Evolutionary conservation across 2,113 vertebrate species (phyloP).

Genomic region (Scopus umbretta): DNA sequence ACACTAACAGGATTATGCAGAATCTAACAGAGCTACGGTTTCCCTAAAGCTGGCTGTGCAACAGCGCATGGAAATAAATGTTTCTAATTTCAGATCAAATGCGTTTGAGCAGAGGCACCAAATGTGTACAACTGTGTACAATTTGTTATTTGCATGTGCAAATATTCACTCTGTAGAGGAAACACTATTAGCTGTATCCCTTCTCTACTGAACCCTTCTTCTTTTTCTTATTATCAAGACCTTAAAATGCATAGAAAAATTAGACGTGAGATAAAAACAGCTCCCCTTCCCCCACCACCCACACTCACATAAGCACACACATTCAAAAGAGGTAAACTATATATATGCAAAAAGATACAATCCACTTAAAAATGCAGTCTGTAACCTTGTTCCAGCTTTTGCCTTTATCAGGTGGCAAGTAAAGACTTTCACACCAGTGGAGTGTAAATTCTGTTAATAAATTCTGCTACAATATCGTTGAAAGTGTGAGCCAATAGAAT

Average conservation of each 20-base stretch:
- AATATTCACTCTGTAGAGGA: not conserved
- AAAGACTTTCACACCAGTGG: not conserved
- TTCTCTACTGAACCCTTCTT: not conserved
- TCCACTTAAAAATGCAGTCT: not conserved
- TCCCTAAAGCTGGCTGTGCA: not conserved
- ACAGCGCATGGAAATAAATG: not conserved
- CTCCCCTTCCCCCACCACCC: not conserved
- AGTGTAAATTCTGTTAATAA: conserved; percentile 10
- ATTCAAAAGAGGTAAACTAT: not conserved
- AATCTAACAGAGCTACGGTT: not conserved
- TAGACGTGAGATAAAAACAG: not conserved
- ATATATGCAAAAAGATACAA: not conserved
- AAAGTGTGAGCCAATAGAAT: not conserved
- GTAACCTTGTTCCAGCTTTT: not conserved
- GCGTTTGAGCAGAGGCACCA: not conserved
- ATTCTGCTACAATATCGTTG: not conserved
- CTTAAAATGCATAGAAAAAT: not conserved
- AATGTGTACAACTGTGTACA: not conserved
- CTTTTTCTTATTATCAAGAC: not conserved
- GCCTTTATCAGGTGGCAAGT: not conserved
- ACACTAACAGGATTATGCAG: conserved; percentile 20
- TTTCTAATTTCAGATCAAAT: not conserved
- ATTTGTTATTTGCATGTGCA: not conserved
- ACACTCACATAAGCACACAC: not conserved
- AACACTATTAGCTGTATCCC: not conserved